Evolutionary conservation across 2,888 invertebrate species (phyloP).

Genomic region (Pollenia labialis): DNA sequence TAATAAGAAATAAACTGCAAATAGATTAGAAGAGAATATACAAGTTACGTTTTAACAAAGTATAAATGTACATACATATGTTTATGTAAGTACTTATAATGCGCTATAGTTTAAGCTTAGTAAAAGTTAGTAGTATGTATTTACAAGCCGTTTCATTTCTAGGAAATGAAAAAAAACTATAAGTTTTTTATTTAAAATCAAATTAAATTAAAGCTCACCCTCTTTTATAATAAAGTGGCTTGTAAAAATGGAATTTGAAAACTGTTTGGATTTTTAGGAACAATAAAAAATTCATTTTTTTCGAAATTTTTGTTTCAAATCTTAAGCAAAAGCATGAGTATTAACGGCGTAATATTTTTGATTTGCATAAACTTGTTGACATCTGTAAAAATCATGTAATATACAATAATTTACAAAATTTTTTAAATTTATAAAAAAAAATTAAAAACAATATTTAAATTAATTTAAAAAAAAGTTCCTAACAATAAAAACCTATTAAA

Average conservation of each 20-base stretch:
- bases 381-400: conserved; percentile 79
- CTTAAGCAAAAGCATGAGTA: conserved; percentile 78
- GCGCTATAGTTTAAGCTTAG: conserved; percentile 26
- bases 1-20: conserved; percentile 20
- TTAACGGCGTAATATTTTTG: conserved; percentile 83
- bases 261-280: conserved; percentile 26
- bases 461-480: conserved; percentile 7
- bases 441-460: conserved; percentile 21
- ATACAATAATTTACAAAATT: conserved; percentile 68
- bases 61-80: neutral
- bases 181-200: conserved; percentile 23
- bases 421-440: conserved; percentile 6
- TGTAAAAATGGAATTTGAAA: conserved; percentile 45
- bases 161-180: conserved; percentile 21
- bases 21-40: neutral
- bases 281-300: conserved; percentile 24
- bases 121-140: conserved; percentile 53
- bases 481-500: conserved; percentile 38
- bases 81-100: neutral
- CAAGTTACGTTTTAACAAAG: neutral
- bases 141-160: conserved; percentile 65
- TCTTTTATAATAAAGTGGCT: conserved; percentile 57
- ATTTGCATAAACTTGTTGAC: conserved; percentile 82
- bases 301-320: conserved; percentile 26
- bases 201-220: conserved; percentile 65